phyloP scores from a whole-genome alignment of 2,888 invertebrate species.

The Siphonodentalium dalli region DNA sequence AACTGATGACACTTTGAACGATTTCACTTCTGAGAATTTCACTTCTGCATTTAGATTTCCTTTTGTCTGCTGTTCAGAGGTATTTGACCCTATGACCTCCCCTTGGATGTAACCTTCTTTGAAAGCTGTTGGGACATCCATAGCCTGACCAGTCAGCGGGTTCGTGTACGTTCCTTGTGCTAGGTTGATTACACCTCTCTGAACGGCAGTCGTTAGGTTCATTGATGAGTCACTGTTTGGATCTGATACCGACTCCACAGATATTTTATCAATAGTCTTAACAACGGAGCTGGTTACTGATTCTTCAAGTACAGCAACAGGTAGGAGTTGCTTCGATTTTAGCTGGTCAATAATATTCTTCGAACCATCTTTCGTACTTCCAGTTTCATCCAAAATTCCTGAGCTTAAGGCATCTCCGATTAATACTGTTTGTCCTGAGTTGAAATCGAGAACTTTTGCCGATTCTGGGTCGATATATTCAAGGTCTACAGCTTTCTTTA shows the following conservation, averaged over 20 bases:
- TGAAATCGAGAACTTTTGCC: conserved; percentile 34
- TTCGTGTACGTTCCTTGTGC: conserved; percentile 79
- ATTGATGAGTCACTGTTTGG: conserved; percentile 38
- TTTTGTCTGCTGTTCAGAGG: conserved; percentile 43
- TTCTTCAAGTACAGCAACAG: conserved; percentile 32
- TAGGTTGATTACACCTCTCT: conserved; percentile 57
- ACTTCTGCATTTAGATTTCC: conserved; percentile 48
- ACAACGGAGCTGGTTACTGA: conserved; percentile 35
- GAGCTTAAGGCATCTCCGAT: conserved; percentile 78
- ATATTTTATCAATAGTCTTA: conserved; percentile 44
- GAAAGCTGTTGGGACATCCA: conserved; percentile 85
- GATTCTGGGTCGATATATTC: conserved; percentile 45
- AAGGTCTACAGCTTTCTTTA: conserved; percentile 77
- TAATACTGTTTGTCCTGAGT: conserved; percentile 67
- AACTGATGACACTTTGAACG: conserved; percentile 50
- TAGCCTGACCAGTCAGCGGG: conserved; percentile 79
- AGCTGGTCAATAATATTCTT: conserved; percentile 39
- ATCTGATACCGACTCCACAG: conserved; percentile 47
- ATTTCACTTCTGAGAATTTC: conserved; percentile 49
- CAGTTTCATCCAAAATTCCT: conserved; percentile 39
- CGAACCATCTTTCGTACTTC: conserved; percentile 34
- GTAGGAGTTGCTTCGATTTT: conserved; percentile 55
- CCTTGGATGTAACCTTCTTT: conserved; percentile 72
- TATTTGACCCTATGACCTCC: conserved; percentile 43
- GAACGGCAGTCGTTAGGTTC: conserved; percentile 43